A percentile compares a stretch with the other conserved stretches of the same genome.
Evolutionary conservation across 2,113 vertebrate species (phyloP).

Genomic region (Cyphomyrus plagiostoma): DNA sequence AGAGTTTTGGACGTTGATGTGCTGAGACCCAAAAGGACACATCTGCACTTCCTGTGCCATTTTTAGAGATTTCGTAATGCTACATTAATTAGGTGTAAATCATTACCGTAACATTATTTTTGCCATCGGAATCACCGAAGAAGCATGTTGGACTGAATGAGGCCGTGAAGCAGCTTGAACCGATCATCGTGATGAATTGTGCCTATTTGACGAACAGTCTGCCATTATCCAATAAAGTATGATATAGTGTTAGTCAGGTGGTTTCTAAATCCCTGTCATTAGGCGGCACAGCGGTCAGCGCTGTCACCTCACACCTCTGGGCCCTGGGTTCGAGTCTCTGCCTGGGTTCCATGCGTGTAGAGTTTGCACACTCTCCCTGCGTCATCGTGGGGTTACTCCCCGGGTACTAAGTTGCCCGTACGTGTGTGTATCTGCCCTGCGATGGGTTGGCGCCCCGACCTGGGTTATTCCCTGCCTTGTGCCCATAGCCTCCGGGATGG

Average conservation of each 20-base stretch:
- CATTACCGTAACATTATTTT: not conserved
- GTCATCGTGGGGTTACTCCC: not conserved
- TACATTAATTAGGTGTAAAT: not conserved
- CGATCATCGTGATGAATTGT: not conserved
- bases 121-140: not conserved
- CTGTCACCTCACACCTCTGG: no score
- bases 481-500: not conserved
- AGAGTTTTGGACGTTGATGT: not conserved
- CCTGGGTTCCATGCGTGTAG: not conserved
- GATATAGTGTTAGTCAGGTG: not conserved
- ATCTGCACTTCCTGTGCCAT: not conserved
- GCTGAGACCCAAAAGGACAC: not conserved
- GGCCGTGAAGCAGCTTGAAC: not conserved
- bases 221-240: not conserved
- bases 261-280: not conserved
- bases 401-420: not conserved
- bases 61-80: not conserved
- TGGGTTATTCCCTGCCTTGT: not conserved
- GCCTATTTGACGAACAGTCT: not conserved
- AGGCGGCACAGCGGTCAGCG: not conserved
- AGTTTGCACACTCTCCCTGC: not conserved
- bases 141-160: not conserved
- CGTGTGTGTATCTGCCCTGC: no score
- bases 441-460: not conserved
- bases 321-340: no score